phyloP scores from a whole-genome alignment of 2,888 invertebrate genomes.

The Apamea sordens region DNA sequence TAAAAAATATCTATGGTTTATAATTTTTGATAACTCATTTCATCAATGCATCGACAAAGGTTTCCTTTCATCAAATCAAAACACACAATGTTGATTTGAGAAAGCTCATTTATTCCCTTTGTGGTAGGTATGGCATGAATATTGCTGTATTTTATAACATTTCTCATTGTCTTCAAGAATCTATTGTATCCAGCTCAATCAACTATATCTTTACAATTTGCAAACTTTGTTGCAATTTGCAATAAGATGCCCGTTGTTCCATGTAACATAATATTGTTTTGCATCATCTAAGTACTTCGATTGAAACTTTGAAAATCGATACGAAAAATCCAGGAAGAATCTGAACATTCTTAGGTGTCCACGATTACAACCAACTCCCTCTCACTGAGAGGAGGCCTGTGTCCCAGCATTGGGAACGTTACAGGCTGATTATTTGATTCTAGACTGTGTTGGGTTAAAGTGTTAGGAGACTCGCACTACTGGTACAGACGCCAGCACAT shows the following conservation, averaged over 20 bases:
- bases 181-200: neutral
- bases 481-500: neutral
- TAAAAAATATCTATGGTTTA: conserved; percentile 4
- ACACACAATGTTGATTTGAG: neutral
- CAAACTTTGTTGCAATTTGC: neutral
- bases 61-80: neutral
- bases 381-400: too few relatives aligned
- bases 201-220: neutral
- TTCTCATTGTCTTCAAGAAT: neutral
- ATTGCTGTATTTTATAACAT: neutral
- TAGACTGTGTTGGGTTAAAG: neutral
- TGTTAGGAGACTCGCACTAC: neutral
- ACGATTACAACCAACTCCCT: too few relatives aligned
- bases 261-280: neutral
- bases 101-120: conserved; percentile 5
- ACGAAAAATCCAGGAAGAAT: neutral
- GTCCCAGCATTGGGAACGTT: too few relatives aligned
- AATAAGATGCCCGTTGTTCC: neutral
- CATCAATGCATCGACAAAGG: neutral
- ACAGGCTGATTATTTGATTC: neutral
- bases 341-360: neutral
- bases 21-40: neutral
- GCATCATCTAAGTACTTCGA: neutral
- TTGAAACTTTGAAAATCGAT: neutral
- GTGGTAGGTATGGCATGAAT: neutral